phyloP scores from a whole-genome alignment of 2,113 vertebrate genomes.

The Nipponia nippon region DNA sequence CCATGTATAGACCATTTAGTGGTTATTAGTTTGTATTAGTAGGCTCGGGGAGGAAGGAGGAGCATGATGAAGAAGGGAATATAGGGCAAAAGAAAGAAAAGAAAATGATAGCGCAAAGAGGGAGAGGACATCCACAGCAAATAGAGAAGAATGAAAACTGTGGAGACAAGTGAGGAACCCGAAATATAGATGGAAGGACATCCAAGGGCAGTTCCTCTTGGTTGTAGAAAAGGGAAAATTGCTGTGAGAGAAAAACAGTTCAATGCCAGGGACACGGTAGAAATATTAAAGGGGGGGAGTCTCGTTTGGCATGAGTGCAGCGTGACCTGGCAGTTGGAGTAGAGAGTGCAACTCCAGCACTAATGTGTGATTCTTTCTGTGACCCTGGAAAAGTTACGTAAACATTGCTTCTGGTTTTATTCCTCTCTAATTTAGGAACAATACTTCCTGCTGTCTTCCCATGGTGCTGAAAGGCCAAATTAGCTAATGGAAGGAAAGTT shows the following conservation, averaged over 20 bases:
- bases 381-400: constrained; percentile 24
- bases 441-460: background rate
- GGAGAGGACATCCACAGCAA: background rate
- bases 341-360: background rate
- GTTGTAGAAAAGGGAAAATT: background rate
- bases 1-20: background rate
- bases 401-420: constrained; percentile 26
- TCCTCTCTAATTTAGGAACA: constrained; percentile 23
- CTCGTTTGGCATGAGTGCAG: background rate
- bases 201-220: background rate
- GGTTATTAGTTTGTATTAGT: background rate
- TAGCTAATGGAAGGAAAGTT: background rate
- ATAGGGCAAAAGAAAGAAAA: background rate
- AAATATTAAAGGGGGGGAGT: background rate
- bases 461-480: background rate
- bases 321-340: background rate
- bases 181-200: background rate
- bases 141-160: background rate
- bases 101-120: background rate
- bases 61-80: background rate
- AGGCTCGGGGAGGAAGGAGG: background rate
- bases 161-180: background rate
- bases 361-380: background rate
- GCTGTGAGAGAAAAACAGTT: background rate
- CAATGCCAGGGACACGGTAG: background rate